Evolutionary conservation across 2,113 vertebrate species (phyloP).

Genomic region (Bombycilla garrulus): DNA sequence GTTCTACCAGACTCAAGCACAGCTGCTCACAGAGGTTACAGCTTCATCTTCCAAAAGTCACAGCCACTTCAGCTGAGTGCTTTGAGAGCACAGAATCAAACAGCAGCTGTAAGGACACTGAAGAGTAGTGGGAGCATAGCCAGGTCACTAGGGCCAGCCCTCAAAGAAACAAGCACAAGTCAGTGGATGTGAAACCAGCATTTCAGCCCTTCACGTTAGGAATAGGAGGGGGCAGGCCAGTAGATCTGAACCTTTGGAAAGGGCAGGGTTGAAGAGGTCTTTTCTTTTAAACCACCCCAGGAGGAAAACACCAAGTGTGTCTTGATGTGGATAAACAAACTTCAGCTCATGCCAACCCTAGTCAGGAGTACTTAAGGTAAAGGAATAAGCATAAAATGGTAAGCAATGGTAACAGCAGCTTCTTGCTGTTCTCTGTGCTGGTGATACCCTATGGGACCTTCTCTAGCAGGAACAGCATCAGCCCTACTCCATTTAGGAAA

Average conservation of each 20-base stretch:
- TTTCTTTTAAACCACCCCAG: not conserved
- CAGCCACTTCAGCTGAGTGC: fast-evolving
- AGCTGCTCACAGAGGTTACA: not conserved
- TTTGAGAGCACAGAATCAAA: not conserved
- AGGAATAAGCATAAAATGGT: not conserved
- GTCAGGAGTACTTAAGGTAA: not conserved
- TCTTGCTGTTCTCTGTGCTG: not conserved
- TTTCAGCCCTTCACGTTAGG: not conserved
- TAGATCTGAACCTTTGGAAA: not conserved
- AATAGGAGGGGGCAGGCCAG: not conserved
- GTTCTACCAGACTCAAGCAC: not conserved
- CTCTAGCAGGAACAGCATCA: not conserved
- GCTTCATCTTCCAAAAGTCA: not conserved
- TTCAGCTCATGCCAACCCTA: not conserved
- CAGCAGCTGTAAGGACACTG: not conserved
- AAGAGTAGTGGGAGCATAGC: not conserved
- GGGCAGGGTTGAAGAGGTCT: not conserved
- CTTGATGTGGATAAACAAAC: not conserved
- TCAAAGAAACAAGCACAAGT: not conserved
- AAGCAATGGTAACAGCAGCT: not conserved
- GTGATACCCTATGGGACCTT: not conserved
- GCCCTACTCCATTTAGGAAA: not conserved
- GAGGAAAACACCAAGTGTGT: not conserved
- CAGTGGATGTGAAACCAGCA: not conserved
- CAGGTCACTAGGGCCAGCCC: not conserved